A percentile compares a stretch with the other conserved stretches of the same genome.
These are phyloP conservation scores for Apteryx owenii DNA, from an alignment of 2,113 vertebrate species.

Conservation along the genomic window DNA sequence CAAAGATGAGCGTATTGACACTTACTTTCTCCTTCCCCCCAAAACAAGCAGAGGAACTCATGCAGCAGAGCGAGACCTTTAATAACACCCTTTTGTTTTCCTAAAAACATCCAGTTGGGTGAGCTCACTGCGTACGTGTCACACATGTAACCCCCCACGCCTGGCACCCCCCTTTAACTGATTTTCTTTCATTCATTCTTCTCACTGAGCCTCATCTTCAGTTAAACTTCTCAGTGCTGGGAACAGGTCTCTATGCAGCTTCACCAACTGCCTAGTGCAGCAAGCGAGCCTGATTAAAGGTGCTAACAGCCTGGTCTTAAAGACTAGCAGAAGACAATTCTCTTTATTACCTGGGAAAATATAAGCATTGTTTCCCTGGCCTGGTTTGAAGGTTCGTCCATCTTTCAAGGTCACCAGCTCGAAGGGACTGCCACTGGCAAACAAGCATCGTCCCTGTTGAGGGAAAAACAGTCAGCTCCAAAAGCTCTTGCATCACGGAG, in stretches of 20 bases:
- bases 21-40: neutral
- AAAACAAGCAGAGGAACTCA: neutral
- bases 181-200: neutral
- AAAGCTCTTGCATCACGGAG: neutral
- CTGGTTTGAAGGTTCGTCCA: constrained; percentile 87
- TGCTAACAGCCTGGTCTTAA: neutral
- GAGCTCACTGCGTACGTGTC: rapidly evolving
- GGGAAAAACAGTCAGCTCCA: neutral
- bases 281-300: neutral
- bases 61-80: neutral
- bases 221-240: neutral
- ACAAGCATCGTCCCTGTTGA: constrained; percentile 90
- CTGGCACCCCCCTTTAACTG: neutral
- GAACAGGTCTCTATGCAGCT: rapidly evolving
- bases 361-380: constrained; percentile 97
- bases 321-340: rapidly evolving
- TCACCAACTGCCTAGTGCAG: rapidly evolving
- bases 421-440: constrained; percentile 97
- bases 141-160: rapidly evolving
- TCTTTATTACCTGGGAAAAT: constrained; percentile 90
- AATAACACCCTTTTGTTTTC: neutral
- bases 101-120: neutral
- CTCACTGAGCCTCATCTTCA: neutral
- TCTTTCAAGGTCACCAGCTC: constrained; percentile 86
- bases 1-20: rapidly evolving